phyloP scores from a whole-genome alignment of 53 echinoderm and acorn worm species.

The Paracentrotus lividus region DNA sequence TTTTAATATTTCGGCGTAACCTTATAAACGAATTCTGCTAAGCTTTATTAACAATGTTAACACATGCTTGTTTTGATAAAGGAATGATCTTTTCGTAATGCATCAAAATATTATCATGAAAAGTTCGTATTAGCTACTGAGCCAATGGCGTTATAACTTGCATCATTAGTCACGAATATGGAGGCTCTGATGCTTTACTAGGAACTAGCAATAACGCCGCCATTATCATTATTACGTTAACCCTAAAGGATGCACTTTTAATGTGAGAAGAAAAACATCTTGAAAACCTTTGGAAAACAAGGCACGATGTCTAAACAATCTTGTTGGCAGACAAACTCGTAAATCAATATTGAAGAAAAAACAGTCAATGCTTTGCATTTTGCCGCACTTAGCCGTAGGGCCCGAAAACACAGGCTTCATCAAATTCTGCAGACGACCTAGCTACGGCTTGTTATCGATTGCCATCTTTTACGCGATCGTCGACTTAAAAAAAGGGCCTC shows the following conservation, averaged over 20 bases:
- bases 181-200: not conserved
- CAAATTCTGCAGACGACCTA: conserved; percentile 54
- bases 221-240: not conserved
- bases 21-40: no score
- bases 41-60: not conserved
- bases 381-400: conserved; percentile 56
- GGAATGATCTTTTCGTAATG: not conserved
- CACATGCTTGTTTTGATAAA: not conserved
- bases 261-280: conserved; percentile 14
- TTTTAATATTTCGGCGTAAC: no score
- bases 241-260: conserved; percentile 25
- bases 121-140: not conserved
- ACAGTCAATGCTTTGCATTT: conserved; percentile 56
- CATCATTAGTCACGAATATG: not conserved
- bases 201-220: not conserved
- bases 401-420: conserved; percentile 8
- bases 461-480: conserved; percentile 37
- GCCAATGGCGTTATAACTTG: not conserved
- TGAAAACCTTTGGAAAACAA: conserved; percentile 12
- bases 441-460: conserved; percentile 43
- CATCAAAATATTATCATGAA: not conserved
- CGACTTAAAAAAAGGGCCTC: conserved; percentile 22
- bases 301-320: conserved; percentile 57
- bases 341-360: conserved; percentile 58
- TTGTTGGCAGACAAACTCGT: conserved; percentile 40